A percentile compares a stretch with the other conserved stretches of the same genome.
phyloP scores from a whole-genome alignment of 2,797 vertebrate species.

The Rhynchonycteris naso region DNA sequence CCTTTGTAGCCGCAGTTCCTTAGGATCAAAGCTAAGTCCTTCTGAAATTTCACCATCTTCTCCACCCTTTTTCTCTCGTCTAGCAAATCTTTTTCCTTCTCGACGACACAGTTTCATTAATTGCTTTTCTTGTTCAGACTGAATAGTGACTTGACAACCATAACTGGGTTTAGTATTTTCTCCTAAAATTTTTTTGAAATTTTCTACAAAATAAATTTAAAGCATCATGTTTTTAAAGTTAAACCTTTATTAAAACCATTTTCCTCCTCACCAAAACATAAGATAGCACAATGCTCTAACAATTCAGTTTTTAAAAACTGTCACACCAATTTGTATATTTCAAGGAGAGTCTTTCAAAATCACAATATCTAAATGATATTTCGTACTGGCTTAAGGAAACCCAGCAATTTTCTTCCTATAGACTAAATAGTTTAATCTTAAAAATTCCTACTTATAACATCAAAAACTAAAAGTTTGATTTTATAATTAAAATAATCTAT shows the following conservation, averaged over 20 bases:
- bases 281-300: neutral
- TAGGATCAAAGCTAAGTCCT: slow-evolving; percentile 92
- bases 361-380: neutral
- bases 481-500: slow-evolving; percentile 47
- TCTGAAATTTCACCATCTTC: slow-evolving; percentile 92
- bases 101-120: slow-evolving; percentile 95
- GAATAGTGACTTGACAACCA: slow-evolving; percentile 97
- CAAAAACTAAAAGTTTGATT: slow-evolving; percentile 20
- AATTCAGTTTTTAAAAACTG: neutral
- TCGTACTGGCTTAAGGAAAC: slow-evolving; percentile 14
- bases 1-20: slow-evolving; percentile 94
- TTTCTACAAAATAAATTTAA: slow-evolving; percentile 85
- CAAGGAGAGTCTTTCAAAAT: neutral
- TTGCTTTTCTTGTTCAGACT: slow-evolving; percentile 96
- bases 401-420: neutral
- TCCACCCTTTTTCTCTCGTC: slow-evolving; percentile 90
- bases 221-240: slow-evolving; percentile 54
- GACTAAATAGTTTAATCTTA: neutral
- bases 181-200: slow-evolving; percentile 86
- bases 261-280: neutral
- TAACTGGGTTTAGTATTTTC: slow-evolving; percentile 91
- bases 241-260: slow-evolving; percentile 45
- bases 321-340: neutral
- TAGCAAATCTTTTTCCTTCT: slow-evolving; percentile 95
- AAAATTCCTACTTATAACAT: slow-evolving; percentile 25